Evolutionary conservation across 2,113 vertebrate genomes (phyloP), one percentile per base, ranked within the genome.

Genomic region (Siniperca knerii): DNA sequence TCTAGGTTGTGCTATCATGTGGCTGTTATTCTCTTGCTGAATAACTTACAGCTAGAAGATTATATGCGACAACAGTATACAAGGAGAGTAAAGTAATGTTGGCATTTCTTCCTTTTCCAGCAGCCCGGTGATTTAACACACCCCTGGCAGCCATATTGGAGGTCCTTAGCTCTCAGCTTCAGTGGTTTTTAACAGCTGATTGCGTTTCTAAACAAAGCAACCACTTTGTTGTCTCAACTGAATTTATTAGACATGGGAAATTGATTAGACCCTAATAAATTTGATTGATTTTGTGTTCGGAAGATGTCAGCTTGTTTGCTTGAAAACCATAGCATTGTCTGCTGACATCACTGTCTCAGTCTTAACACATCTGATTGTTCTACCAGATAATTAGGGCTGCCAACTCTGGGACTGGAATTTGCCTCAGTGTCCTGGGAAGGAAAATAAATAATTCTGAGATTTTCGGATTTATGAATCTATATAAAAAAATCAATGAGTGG

Each of bases 11-110:
- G 89, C 89, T 86, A 89, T 91, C 88, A 79, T 88, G 85, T 61
- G 75, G 80, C 87, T 89, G 81, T 89, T 89, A 90, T 90, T 92
- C 85, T 77, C 65, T 42, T 8, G 77, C 88, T 76, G 90, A 91
- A 91, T 92, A 92, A 90, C 87, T 90, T 92, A 89, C 85, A 92
- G 90, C 84, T 77, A 25, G 54, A 69, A 90, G 89, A 93, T 92
- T 87, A 87, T 73, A 89, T 74, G 77, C 44, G 83, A 92, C 89
- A 93, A 89, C 87, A 87, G 55, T 75, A 71, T 78, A 84, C 68
- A 48, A 74, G 25, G 58, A 81, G 69, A 77, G 46, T 83, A 92
- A 89, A 94, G 88, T 77, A 78, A 87, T 79, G 73, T 54, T 83
- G 88, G 87, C 88, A 70, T 86, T 84, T 81, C 77, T 81, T 92